These are phyloP conservation scores for Melanogrammus aeglefinus DNA, from an alignment of 2,797 vertebrate genomes.

Conservation along the genomic window DNA sequence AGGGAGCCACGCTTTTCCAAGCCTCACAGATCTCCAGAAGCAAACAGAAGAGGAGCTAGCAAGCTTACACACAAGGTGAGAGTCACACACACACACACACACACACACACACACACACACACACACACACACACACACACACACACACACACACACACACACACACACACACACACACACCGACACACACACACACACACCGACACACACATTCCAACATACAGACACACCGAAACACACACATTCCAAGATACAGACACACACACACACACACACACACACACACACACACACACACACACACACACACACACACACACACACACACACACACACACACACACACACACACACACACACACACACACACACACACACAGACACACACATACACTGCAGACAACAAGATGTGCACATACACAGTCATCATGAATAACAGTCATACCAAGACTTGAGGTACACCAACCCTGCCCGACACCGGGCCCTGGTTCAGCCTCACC, in stretches of 20 bases:
- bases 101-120: not conserved
- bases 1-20: not conserved
- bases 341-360: not conserved
- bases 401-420: too few relatives aligned
- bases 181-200: not conserved
- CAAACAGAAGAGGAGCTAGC: not conserved
- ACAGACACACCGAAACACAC: not conserved
- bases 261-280: not conserved
- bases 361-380: not conserved
- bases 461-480: too few relatives aligned
- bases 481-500: too few relatives aligned
- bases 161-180: not conserved
- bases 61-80: not conserved
- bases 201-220: not conserved
- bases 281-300: not conserved
- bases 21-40: not conserved
- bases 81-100: not conserved
- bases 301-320: constrained; percentile 3
- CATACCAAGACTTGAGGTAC: too few relatives aligned
- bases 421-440: too few relatives aligned
- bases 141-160: not conserved
- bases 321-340: not conserved
- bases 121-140: not conserved
- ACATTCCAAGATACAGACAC: not conserved
- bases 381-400: not conserved